Base-by-base conservation (phyloP, 64 coral and sea anemone genomes). In the Anthopleura sola region DNA sequence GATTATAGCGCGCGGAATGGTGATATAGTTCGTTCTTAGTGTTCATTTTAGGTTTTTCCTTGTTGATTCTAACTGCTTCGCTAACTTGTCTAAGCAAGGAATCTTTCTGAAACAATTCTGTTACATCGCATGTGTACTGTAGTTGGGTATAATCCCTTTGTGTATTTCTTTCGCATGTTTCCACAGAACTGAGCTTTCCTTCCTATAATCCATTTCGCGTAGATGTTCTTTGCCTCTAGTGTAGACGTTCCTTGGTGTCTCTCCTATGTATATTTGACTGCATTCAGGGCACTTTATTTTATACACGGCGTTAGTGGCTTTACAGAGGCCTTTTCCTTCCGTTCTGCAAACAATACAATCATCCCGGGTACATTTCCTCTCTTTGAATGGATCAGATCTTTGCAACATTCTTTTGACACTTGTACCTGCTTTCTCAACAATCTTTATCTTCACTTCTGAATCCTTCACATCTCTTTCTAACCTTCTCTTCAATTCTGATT, bases 321-420 rank as follows among this genome's bases (percentile, higher is more conserved):
- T 50, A 23, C 82, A 88, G 28, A 16, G 68, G 78, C 69, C 81
- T 85, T 86, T 86, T 8, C 75, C 83, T 33, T 75, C 83, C 56
- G 68, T 68, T 36, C 55, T 20, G 75, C 89, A 91, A 19, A 91
- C 89, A n/a, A 79, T 38, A 31, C 82, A 91, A 34, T 80, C 74
- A 33, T 75, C 75, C 80, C 29, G 36, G 21, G 47, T 68, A 80
- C 82, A 91, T 5, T 78, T n/a, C n/a, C 17, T 14, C 20, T 56
- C 32, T 60, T 78, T 84, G 71, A 84, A 90, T 23, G 82, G 88
- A 84, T 90, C 83, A 21, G 44, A 87, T 38, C n/a, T 75, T 76
- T 90, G 88, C 26, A 85, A 78, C 44, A 90, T 55, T 26, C 71
- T 31, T 20, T 75, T 85, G 19, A 84, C n/a, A 36, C 55, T 66